Conservation (phyloP, 2,113 vertebrate genomes). For the Chaetorhynchus papuensis region DNA sequence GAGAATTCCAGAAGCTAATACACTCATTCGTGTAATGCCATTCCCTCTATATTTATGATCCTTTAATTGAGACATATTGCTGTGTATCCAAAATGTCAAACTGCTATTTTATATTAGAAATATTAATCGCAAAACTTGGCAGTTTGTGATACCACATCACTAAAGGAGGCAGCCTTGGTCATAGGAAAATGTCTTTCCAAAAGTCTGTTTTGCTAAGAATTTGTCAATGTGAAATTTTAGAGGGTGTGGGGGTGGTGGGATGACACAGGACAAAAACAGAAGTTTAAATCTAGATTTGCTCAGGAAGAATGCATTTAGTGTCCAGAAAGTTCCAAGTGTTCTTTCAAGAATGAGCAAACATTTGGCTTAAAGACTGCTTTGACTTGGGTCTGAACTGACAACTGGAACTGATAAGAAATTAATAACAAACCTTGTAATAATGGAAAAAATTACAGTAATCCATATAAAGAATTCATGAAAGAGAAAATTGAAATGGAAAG, state of each 20-base stretch:
- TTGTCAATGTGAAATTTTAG: neutral
- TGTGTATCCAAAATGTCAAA: neutral
- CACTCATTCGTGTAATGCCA: neutral
- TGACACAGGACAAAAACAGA: neutral
- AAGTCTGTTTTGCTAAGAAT: neutral
- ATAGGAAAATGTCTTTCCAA: neutral
- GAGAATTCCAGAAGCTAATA: neutral
- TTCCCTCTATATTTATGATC: neutral
- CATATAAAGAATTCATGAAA: neutral
- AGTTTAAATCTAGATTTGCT: neutral
- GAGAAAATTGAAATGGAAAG: neutral
- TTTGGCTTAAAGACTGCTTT: neutral
- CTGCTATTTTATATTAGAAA: constrained; percentile 10
- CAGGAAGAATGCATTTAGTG: neutral
- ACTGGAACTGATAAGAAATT: neutral
- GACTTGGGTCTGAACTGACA: neutral
- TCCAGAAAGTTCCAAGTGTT: neutral
- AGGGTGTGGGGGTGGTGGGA: neutral
- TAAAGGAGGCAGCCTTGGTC: neutral
- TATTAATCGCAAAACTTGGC: neutral
- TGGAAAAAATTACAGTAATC: neutral
- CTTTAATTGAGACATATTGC: constrained; percentile 23
- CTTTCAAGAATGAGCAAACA: neutral
- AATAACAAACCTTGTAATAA: neutral
- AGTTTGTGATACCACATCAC: neutral